Evolutionary conservation across 2,113 vertebrate species (phyloP), one percentile per base, ranked within the genome.

Genomic region (Rhinoderma darwinii): DNA sequence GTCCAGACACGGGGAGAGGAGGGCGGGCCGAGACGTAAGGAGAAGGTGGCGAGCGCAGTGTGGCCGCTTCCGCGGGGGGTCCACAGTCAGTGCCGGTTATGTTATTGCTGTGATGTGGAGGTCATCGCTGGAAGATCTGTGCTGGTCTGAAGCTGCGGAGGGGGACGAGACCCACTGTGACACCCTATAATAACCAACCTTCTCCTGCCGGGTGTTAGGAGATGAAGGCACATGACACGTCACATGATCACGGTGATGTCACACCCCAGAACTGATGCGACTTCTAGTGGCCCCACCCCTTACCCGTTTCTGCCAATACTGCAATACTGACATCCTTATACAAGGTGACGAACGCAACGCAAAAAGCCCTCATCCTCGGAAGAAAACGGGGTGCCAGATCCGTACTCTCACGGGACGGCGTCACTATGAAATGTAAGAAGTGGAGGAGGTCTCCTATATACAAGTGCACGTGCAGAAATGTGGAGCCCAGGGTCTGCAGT

Each of bases 391-490:
- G 6, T 4, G 41, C 25, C 1, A n/a, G n/a, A n/a, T 30, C 2
- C 47, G 18, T 10, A 79, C 27, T 22, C 47, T 78, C n/a, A n/a
- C n/a, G n/a, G n/a, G n/a, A n/a, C n/a, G n/a, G n/a, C n/a, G n/a
- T n/a, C n/a, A n/a, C n/a, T 84, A 83, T 68, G 82, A 84, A 84
- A 84, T 73, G 82, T 84, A n/a, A n/a, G n/a, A n/a, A n/a, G 56
- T 18, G 68, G 41, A 83, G 63, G 68, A 83, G 20, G 44, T 27
- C 35, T 25, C 6, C 18, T 84, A 84, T 84, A 25, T 84, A 84
- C 82, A 84, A 47, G 66, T 8, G 66, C 0, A 30, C 41, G 22
- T n/a, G 39, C 37, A 41, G 2, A 72, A 72, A 72, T 18, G 18
- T 72, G 68, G 17, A 18, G 68, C 32, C 30, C 2, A 72, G 68